These are phyloP conservation scores for Eristalinus sepulchralis DNA, from an alignment of 2,888 invertebrate genomes.

Conservation along the genomic window DNA sequence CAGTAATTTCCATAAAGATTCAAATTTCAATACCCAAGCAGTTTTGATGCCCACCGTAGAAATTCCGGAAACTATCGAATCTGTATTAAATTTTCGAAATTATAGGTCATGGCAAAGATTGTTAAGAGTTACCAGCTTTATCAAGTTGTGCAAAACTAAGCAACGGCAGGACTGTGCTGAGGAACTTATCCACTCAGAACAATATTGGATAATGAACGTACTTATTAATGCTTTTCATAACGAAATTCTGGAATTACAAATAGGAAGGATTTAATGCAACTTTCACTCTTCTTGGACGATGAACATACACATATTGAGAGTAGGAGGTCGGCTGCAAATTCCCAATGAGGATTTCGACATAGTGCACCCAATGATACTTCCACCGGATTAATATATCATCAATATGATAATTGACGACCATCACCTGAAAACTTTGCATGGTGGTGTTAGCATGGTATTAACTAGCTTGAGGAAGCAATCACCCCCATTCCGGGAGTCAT, in stretches of 20 bases:
- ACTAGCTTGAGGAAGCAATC: too few species aligned
- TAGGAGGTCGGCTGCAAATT: not conserved
- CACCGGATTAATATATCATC: not conserved
- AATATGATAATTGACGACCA: not conserved
- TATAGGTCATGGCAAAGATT: too few species aligned
- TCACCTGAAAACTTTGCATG: not conserved
- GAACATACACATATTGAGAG: not conserved
- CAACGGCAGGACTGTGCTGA: not conserved
- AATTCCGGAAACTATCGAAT: not conserved
- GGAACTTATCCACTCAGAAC: not conserved
- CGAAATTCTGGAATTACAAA: not conserved
- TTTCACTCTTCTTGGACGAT: not conserved
- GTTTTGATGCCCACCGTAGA: not conserved
- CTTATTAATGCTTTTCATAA: not conserved
- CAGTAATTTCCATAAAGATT: not conserved
- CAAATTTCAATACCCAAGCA: not conserved
- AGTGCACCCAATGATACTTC: not conserved
- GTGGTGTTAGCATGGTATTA: not conserved
- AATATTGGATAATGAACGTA: not conserved
- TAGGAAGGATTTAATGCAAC: not conserved
- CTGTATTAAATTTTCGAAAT: too few species aligned
- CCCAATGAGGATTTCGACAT: not conserved
- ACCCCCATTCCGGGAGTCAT: too few species aligned
- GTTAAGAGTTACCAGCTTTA: too few species aligned
- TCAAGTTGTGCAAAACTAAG: not conserved